These are phyloP conservation scores for Gallinago undulata DNA, from an alignment of 2,113 vertebrate genomes.

Conservation along the genomic window DNA sequence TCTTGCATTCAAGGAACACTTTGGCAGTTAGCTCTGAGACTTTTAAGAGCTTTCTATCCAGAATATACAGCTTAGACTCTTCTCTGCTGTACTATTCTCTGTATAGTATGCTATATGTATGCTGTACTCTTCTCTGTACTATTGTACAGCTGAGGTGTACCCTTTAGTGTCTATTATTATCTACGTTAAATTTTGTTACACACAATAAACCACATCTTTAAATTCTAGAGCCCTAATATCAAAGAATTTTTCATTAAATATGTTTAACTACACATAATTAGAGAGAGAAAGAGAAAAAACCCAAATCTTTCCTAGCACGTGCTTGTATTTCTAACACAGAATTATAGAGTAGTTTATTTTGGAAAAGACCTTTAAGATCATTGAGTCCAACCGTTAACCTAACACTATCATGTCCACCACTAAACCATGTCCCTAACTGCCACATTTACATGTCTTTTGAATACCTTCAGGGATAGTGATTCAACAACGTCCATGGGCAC, in stretches of 20 bases:
- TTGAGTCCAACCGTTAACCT: not conserved
- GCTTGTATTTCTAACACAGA: not conserved
- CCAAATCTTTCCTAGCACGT: rapidly evolving
- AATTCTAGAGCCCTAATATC: not conserved
- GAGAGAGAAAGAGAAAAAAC: not conserved
- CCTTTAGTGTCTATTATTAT: not conserved
- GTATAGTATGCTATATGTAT: no score
- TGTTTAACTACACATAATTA: not conserved
- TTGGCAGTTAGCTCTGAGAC: not conserved
- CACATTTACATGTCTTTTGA: not conserved
- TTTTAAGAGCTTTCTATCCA: not conserved
- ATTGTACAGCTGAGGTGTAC: not conserved
- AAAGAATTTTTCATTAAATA: not conserved
- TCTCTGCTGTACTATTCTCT: no score
- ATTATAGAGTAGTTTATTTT: not conserved
- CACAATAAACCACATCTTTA: not conserved
- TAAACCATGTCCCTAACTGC: not conserved
- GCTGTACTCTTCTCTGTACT: no score
- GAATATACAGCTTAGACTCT: not conserved
- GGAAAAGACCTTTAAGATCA: not conserved
- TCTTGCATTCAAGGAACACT: not conserved
- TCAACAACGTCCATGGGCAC: not conserved
- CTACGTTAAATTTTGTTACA: not conserved
- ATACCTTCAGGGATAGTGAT: not conserved
- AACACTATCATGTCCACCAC: not conserved